Conservation (phyloP, 1,140 invertebrate species). For the Magallana angulata region DNA sequence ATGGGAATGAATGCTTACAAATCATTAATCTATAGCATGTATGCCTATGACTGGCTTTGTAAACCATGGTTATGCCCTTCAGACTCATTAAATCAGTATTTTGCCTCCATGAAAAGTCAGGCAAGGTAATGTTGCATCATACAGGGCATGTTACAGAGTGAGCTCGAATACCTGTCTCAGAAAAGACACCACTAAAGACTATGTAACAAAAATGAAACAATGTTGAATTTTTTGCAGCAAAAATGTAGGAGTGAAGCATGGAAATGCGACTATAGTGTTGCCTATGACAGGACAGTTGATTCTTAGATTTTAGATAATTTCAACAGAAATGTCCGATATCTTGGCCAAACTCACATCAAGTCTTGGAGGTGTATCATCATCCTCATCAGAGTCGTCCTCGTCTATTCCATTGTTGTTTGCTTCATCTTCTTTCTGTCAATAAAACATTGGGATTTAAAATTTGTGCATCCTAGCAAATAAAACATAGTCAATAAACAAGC, state of each 20-base stretch:
- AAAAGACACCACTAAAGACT: too few relatives aligned
- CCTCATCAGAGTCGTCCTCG: conserved; percentile 33
- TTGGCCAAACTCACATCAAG: conserved; percentile 31
- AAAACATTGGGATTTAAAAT: background rate
- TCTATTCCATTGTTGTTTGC: conserved; percentile 37
- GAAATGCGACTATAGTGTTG: too few relatives aligned
- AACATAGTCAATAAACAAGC: too few relatives aligned
- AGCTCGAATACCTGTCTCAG: background rate
- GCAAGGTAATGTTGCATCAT: background rate
- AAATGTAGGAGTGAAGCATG: too few relatives aligned
- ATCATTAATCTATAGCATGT: too few relatives aligned
- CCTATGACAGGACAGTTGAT: too few relatives aligned
- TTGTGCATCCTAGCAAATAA: background rate
- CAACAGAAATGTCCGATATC: background rate
- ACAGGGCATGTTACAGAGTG: background rate
- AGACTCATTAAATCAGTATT: conserved; percentile 38
- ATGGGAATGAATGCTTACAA: too few relatives aligned
- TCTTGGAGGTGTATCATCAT: conserved; percentile 39
- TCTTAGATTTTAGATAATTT: too few relatives aligned
- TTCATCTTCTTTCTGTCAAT: conserved; percentile 27
- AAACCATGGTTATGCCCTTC: background rate
- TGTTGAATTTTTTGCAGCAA: too few relatives aligned
- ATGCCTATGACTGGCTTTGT: too few relatives aligned
- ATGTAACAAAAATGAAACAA: too few relatives aligned
- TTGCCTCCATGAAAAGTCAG: background rate